Evolutionary conservation across 2,113 vertebrate species (phyloP).

Genomic region (Labeo rohita): DNA sequence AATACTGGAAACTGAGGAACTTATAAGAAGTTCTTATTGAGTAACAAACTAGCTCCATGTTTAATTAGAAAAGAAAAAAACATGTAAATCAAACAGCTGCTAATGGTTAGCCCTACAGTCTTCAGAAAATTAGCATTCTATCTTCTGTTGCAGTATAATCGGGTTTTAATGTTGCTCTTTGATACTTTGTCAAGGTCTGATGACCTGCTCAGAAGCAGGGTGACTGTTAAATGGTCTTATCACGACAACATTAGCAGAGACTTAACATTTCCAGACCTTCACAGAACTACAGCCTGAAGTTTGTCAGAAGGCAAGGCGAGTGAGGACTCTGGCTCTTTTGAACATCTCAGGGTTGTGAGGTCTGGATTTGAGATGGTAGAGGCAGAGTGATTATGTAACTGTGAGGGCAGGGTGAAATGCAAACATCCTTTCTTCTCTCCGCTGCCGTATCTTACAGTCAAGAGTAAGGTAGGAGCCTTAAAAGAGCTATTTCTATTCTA

Average conservation of each 20-base stretch:
- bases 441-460: neutral
- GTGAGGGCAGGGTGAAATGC: conserved; percentile 2
- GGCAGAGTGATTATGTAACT: neutral
- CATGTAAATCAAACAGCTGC: neutral
- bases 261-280: conserved; percentile 8
- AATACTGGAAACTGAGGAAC: neutral
- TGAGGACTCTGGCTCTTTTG: neutral
- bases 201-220: neutral
- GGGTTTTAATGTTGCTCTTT: conserved; percentile 5
- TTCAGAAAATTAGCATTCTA: neutral
- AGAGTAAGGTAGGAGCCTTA: neutral
- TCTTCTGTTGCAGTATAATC: conserved; percentile 11
- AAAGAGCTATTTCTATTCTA: neutral
- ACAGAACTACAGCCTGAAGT: neutral
- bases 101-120: neutral
- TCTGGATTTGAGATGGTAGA: neutral
- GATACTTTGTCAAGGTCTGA: neutral
- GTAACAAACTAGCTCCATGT: neutral
- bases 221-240: conserved; percentile 1
- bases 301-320: neutral
- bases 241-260: neutral
- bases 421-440: conserved; percentile 6
- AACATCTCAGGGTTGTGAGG: conserved; percentile 14
- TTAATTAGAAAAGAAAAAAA: neutral
- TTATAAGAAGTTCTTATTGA: neutral